These are phyloP conservation scores for Festucalex cinctus DNA, from an alignment of 2,113 vertebrate genomes.

Conservation along the genomic window DNA sequence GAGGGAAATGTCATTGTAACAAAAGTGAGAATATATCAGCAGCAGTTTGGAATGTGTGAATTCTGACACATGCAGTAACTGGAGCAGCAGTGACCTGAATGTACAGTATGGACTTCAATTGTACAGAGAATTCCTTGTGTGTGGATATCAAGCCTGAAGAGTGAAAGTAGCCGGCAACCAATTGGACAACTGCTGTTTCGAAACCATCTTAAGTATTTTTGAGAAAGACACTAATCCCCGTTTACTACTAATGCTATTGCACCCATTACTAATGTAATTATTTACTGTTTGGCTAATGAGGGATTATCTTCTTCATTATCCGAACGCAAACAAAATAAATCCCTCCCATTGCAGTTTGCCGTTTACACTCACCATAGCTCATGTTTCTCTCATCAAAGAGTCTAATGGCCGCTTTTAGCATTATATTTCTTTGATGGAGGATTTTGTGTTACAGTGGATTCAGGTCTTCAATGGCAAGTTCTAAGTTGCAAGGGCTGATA, in stretches of 20 bases:
- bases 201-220: background rate
- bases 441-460: slow-evolving; percentile 62
- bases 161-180: background rate
- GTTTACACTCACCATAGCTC: slow-evolving; percentile 18
- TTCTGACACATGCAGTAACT: background rate
- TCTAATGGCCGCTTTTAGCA: slow-evolving; percentile 35
- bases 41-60: background rate
- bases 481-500: slow-evolving; percentile 42
- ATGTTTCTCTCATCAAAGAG: slow-evolving; percentile 27
- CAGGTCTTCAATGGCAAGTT: slow-evolving; percentile 50
- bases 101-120: background rate
- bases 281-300: background rate
- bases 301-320: background rate
- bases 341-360: slow-evolving; percentile 12
- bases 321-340: slow-evolving; percentile 25
- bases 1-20: background rate
- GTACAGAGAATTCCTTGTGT: background rate
- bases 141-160: background rate
- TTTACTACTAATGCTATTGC: background rate
- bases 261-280: background rate
- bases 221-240: background rate
- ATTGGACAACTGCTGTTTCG: background rate
- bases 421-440: slow-evolving; percentile 58
- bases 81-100: background rate
- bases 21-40: background rate